Base-by-base conservation (phyloP, 2,888 invertebrate genomes). In the Pammene aurita region DNA sequence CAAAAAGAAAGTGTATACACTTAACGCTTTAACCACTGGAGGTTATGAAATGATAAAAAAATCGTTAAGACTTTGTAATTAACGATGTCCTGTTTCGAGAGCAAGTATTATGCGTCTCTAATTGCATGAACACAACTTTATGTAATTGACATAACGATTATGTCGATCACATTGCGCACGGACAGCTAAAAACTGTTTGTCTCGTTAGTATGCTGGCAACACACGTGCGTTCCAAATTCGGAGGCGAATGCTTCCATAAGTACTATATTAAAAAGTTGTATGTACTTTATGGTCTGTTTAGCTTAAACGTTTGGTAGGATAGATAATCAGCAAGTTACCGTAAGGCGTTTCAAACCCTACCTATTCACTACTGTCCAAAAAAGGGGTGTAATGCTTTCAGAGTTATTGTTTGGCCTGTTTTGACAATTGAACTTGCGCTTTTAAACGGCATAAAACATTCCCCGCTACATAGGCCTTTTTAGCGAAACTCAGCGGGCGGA, bases 191-290 rank as follows among this genome's bases (percentile, higher is more conserved):
- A 56, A 70, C 48, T 69, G 60, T 48, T 69, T 38, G 58, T 55
- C 54, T 76, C 75, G 76, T 86, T 82, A 75, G 80, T 83, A 85
- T 82, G 77, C 84, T 61, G 72, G 72, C 72, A 66, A 75, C 74
- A 78, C 78, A 75, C 77, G 69, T 74, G 71, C 74, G 77, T 71
- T 75, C 84, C 86, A 78, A 82, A 84, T 84, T 85, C 79, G 84
- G 84, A 71, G 57, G 55, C 50, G 57, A 60, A 48, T 41, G 50
- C 18, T 18, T 11, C 6, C 38, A n/a, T 41, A 26, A 26, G 26
- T 26, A 48, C 50, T 54, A 55, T n/a, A 61, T 26, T 62, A 62
- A 62, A 62, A 62, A 52, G 18, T 18, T 41, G 41, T 41, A 52
- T 41, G n/a, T 62, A 52, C 35, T 62, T 62, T 54, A 54, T 54